Conservation (phyloP, 2,113 vertebrate genomes). For the Apus apus region DNA sequence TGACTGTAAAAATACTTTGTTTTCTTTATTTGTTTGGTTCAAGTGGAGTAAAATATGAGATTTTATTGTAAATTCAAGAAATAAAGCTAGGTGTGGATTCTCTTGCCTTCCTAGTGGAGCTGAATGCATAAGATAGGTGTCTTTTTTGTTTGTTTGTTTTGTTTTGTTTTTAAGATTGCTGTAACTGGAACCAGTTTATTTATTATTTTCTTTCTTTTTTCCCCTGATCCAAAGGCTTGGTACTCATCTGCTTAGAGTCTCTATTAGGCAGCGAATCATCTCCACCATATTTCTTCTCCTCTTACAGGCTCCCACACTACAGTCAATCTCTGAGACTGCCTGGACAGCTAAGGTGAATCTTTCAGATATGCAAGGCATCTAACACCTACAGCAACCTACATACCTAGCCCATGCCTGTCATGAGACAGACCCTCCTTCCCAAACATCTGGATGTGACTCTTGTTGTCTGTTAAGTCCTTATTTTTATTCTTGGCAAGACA, state of each 20-base stretch:
- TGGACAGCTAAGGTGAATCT: not conserved
- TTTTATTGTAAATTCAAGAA: not conserved
- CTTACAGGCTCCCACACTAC: not conserved
- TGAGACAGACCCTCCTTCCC: not conserved
- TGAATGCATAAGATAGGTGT: not conserved
- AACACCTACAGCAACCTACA: not conserved
- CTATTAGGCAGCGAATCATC: not conserved
- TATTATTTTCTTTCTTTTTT: not conserved
- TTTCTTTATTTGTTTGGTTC: not conserved
- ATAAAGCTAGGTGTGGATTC: not conserved
- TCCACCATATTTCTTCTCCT: not conserved
- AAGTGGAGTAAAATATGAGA: not conserved
- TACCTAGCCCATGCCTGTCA: not conserved
- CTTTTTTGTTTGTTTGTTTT: too few species aligned
- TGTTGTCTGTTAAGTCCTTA: not conserved
- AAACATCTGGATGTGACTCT: not conserved
- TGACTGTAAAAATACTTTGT: not conserved
- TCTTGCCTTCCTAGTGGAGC: not conserved
- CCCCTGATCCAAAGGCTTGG: not conserved
- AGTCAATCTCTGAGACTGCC: not conserved
- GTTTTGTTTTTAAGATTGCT: not conserved
- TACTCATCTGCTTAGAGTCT: not conserved
- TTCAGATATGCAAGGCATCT: not conserved
- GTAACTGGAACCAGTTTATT: accelerated
- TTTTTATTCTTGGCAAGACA: not conserved